Evolutionary conservation across 2,888 invertebrate species (phyloP).

Genomic region (Papilio gigon): DNA sequence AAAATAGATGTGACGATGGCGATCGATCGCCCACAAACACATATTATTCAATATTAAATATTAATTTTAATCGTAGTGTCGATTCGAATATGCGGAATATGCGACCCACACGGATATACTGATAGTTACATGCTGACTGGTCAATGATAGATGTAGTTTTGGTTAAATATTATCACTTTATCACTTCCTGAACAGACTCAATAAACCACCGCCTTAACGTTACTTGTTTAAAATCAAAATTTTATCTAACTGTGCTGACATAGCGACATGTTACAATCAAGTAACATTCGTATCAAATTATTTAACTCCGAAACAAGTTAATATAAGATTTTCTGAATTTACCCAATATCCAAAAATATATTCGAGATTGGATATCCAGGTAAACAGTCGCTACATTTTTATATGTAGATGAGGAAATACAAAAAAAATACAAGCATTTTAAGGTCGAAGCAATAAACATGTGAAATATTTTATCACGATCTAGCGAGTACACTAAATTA

Average conservation of each 20-base stretch:
- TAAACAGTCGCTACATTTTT: background rate
- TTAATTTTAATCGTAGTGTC: slow-evolving; percentile 55
- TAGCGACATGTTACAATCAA: no score
- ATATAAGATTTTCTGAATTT: background rate
- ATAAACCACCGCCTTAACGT: no score
- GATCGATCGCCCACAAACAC: slow-evolving; percentile 56
- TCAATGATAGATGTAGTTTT: background rate
- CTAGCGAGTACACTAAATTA: background rate
- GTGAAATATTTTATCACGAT: slow-evolving; percentile 13
- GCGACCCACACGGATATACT: slow-evolving; percentile 56
- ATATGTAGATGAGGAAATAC: background rate
- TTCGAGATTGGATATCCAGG: background rate
- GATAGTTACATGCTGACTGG: slow-evolving; percentile 16
- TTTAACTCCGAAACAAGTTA: no score
- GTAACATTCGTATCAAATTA: no score
- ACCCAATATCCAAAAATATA: no score
- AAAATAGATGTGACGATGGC: slow-evolving; percentile 63
- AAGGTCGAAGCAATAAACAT: background rate
- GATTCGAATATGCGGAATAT: slow-evolving; percentile 57
- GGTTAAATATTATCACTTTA: no score
- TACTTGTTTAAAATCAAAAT: no score
- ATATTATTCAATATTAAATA: slow-evolving; percentile 55
- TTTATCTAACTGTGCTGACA: no score
- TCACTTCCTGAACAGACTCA: no score
- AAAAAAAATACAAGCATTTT: slow-evolving; percentile 6